Evolutionary conservation across 2,797 vertebrate genomes (phyloP).

Genomic region (Podarcis siculus): DNA sequence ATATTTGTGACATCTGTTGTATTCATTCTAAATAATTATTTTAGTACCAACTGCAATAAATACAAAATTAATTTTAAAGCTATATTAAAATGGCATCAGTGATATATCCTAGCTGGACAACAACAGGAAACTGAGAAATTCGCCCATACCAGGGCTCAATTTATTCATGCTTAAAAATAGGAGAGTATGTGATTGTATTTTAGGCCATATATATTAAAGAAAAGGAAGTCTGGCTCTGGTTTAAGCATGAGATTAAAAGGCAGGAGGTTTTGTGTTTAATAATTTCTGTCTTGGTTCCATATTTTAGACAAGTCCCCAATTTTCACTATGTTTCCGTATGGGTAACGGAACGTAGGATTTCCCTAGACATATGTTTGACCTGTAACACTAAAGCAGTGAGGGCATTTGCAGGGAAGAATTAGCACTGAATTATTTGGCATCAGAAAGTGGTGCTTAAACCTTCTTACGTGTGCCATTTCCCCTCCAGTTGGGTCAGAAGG

Average conservation of each 20-base stretch:
- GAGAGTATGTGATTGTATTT: conserved; percentile 36
- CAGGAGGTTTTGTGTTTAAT: conserved; percentile 18
- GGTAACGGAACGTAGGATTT: neutral
- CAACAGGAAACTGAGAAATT: conserved; percentile 51
- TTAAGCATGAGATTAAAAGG: neutral
- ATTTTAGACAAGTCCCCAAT: conserved; percentile 4
- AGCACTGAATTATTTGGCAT: no score
- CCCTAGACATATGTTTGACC: neutral
- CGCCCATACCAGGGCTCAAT: conserved; percentile 39
- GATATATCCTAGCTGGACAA: conserved; percentile 60
- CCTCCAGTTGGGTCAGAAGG: neutral
- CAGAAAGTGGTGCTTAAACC: neutral
- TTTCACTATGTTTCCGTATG: neutral
- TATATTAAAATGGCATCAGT: conserved; percentile 57
- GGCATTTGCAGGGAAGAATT: neutral
- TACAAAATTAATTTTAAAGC: conserved; percentile 64
- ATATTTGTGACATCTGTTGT: conserved; percentile 66
- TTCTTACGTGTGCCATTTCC: neutral
- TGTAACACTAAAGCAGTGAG: neutral
- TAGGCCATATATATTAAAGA: neutral
- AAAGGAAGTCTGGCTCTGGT: conserved; percentile 14
- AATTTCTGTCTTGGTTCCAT: neutral
- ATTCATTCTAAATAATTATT: conserved; percentile 55
- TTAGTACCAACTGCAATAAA: conserved; percentile 62
- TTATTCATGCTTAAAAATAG: conserved; percentile 33